Conservation (phyloP, 2,113 vertebrate species). For the Chlamydotis undulata region DNA sequence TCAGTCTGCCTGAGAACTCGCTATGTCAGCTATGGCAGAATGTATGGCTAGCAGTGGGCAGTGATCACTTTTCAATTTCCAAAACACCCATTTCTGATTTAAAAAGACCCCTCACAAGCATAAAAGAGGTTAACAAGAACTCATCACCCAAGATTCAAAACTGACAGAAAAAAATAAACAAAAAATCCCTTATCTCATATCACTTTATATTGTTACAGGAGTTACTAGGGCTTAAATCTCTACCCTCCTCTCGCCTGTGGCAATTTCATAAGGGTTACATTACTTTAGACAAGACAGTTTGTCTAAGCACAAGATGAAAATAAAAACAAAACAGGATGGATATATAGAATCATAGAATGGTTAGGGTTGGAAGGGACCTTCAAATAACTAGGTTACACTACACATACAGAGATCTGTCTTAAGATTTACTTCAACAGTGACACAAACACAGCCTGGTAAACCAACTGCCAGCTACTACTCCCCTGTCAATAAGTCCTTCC, state of each 20-base stretch:
- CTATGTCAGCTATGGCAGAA: constrained; percentile 11
- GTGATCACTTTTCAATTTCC: background rate
- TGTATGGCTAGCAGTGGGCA: background rate
- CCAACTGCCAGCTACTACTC: background rate
- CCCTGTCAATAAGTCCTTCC: background rate
- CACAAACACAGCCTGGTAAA: background rate
- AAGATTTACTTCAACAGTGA: background rate
- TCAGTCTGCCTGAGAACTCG: background rate
- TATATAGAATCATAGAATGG: no score
- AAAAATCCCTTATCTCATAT: background rate
- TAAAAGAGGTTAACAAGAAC: background rate
- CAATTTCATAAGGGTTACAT: background rate
- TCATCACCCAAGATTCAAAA: background rate
- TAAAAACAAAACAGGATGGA: background rate
- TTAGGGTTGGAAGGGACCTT: background rate
- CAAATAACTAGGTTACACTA: background rate
- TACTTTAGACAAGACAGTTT: background rate
- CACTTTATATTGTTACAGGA: background rate
- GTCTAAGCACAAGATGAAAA: background rate
- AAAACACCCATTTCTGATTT: background rate
- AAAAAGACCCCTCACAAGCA: background rate
- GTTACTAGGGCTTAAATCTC: background rate
- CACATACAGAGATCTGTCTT: background rate
- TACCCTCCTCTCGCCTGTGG: background rate
- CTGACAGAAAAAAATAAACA: background rate